Evolutionary conservation across 1,140 invertebrate species (phyloP).

Genomic region (Aleiodes sp.): DNA sequence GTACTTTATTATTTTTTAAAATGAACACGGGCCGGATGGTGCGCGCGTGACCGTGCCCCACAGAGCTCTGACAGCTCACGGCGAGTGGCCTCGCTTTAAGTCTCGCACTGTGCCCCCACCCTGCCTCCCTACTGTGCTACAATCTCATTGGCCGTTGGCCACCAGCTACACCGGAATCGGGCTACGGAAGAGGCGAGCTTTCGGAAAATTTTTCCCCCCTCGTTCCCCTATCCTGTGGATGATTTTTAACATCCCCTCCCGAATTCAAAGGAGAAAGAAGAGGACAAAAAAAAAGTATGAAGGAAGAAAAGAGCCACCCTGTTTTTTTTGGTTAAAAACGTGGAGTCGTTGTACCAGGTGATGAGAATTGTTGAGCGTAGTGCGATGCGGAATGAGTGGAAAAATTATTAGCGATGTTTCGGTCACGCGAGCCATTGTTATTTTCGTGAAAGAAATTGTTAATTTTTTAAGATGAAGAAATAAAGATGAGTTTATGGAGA

Average conservation of each 20-base stretch:
- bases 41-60: conserved; percentile 66
- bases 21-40: conserved; percentile 46
- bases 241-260: too few relatives aligned
- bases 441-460: neutral
- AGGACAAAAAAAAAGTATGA: neutral
- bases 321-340: neutral
- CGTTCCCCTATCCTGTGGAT: too few relatives aligned
- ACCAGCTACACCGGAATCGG: conserved; percentile 61
- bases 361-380: neutral
- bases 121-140: conserved; percentile 39
- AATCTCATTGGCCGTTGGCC: conserved; percentile 55
- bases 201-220: conserved; percentile 63
- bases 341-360: neutral
- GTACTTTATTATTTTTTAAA: conserved; percentile 26
- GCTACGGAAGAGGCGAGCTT: conserved; percentile 50
- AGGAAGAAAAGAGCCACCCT: neutral
- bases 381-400: conserved; percentile 1
- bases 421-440: neutral
- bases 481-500: too few relatives aligned
- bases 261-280: neutral
- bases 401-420: neutral
- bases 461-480: too few relatives aligned
- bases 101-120: conserved; percentile 60
- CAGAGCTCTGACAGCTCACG: conserved; percentile 67
- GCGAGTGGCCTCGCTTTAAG: conserved; percentile 67